phyloP scores from a whole-genome alignment of 2,888 invertebrate species.

The Panopea generosa region DNA sequence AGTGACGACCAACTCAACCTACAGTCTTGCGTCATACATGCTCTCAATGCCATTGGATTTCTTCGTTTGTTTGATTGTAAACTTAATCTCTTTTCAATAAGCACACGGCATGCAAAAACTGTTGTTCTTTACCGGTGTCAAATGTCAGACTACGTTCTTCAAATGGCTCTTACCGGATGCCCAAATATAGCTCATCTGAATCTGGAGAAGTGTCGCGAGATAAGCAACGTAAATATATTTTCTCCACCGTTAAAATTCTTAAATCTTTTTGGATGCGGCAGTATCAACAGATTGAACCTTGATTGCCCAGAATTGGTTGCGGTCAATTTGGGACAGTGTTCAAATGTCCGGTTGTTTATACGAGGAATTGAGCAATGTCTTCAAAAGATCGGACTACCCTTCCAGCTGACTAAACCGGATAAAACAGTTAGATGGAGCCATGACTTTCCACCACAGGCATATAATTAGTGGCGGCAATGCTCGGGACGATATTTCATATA shows the following conservation, averaged over 20 bases:
- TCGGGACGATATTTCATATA: no score
- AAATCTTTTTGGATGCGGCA: conserved; percentile 75
- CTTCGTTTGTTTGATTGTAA: conserved; percentile 76
- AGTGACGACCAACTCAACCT: conserved; percentile 76
- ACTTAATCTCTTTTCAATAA: conserved; percentile 73
- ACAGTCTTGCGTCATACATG: conserved; percentile 76
- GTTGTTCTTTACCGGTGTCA: conserved; percentile 76
- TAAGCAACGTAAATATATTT: conserved; percentile 66
- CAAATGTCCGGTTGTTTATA: conserved; percentile 69
- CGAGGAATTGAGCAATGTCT: conserved; percentile 70
- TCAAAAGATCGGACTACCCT: conserved; percentile 47
- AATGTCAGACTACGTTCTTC: conserved; percentile 75
- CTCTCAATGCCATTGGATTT: conserved; percentile 74
- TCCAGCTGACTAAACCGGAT: conserved; percentile 66
- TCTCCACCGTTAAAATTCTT: conserved; percentile 71
- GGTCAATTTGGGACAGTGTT: conserved; percentile 76
- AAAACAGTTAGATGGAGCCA: conserved; percentile 74
- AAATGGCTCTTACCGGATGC: conserved; percentile 77
- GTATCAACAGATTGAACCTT: conserved; percentile 68
- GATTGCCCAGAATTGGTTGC: conserved; percentile 75
- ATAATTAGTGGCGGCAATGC: conserved; percentile 29
- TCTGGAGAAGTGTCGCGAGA: conserved; percentile 73
- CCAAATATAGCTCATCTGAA: conserved; percentile 76
- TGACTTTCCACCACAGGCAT: conserved; percentile 72
- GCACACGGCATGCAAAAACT: conserved; percentile 72